phyloP scores from a whole-genome alignment of 2,888 invertebrate species.

The Standfussiana lucernea region DNA sequence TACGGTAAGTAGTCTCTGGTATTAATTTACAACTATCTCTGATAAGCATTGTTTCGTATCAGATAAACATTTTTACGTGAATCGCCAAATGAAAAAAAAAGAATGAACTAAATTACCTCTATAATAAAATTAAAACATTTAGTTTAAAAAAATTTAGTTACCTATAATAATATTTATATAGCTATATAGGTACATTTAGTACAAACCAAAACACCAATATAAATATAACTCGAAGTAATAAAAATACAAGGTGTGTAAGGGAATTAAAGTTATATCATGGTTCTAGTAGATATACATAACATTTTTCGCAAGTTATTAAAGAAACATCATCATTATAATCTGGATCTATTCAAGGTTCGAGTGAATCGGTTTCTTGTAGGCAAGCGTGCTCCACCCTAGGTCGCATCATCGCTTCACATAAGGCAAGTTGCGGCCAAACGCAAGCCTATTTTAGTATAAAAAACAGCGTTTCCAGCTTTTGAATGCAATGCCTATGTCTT shows the following conservation, averaged over 20 bases:
- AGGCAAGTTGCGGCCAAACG: too few species aligned
- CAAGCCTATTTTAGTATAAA: too few species aligned
- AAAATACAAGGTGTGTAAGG: neutral
- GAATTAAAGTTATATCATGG: neutral
- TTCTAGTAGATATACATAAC: neutral
- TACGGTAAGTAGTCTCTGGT: neutral
- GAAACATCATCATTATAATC: too few species aligned
- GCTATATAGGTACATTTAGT: neutral
- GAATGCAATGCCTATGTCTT: neutral
- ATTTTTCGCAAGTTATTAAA: neutral
- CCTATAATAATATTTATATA: neutral
- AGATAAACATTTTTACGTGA: neutral
- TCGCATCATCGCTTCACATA: too few species aligned
- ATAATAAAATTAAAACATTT: neutral
- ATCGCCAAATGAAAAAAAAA: neutral
- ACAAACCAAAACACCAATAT: neutral
- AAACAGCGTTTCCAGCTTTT: too few species aligned
- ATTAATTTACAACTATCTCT: slow-evolving; percentile 14
- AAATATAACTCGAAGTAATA: neutral
- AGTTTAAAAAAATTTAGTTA: neutral
- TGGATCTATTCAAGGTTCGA: too few species aligned
- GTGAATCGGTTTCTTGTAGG: too few species aligned
- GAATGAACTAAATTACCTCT: neutral
- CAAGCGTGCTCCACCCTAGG: too few species aligned
- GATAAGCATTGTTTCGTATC: slow-evolving; percentile 30